Evolutionary conservation across 53 echinoderm and acorn worm genomes (phyloP).

Genomic region (Luidia sarsii): DNA sequence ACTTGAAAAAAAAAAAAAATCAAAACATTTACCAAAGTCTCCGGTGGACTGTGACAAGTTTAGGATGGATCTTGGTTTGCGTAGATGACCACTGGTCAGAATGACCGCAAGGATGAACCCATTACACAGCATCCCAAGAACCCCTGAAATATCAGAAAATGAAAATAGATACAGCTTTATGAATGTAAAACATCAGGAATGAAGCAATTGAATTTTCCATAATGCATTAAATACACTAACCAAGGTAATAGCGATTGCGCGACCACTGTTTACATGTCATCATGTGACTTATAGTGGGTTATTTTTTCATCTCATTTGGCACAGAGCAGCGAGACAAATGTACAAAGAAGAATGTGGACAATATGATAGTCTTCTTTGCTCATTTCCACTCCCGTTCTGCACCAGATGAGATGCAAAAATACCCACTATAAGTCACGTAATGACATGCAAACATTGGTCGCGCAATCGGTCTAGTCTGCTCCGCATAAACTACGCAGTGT

Average conservation of each 20-base stretch:
- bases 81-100: background rate
- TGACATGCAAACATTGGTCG: too few species aligned
- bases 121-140: conserved; percentile 8
- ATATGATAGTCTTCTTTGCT: too few species aligned
- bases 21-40: background rate
- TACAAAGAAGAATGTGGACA: too few species aligned
- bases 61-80: background rate
- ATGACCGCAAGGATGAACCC: background rate
- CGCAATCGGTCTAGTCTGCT: background rate
- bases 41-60: conserved; percentile 11
- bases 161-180: background rate
- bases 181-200: background rate
- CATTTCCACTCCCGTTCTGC: too few species aligned
- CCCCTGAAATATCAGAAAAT: background rate
- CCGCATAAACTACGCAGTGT: background rate
- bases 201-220: background rate
- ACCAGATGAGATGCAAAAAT: too few species aligned
- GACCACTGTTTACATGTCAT: too few species aligned
- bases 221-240: background rate
- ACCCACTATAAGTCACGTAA: too few species aligned
- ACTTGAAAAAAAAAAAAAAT: background rate
- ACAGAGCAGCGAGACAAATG: too few species aligned
- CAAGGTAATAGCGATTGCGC: background rate
- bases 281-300: too few species aligned
- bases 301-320: too few species aligned